phyloP scores from a whole-genome alignment of 2,888 invertebrate genomes.

The Carabus problematicus region DNA sequence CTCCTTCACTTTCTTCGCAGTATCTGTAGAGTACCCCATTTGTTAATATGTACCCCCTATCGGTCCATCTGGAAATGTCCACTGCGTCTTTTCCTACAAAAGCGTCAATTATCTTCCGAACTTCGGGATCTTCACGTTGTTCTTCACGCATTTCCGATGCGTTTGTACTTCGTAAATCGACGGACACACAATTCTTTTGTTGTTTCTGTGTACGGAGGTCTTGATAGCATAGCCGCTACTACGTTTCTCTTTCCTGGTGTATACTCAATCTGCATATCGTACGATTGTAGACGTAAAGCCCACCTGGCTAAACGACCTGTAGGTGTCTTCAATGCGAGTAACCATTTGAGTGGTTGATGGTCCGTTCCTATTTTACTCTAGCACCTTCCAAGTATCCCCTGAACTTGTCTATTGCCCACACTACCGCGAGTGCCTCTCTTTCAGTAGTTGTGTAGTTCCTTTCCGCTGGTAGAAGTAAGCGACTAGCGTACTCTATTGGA shows the following conservation, averaged over 20 bases:
- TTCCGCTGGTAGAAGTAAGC: constrained; percentile 45
- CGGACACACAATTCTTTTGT: neutral
- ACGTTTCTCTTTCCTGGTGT: constrained; percentile 52
- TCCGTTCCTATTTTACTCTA: constrained; percentile 54
- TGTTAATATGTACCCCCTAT: constrained; percentile 46
- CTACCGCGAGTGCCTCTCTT: constrained; percentile 47
- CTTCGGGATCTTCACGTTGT: constrained; percentile 47
- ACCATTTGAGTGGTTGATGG: constrained; percentile 57
- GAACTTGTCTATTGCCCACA: constrained; percentile 52
- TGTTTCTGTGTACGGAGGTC: neutral
- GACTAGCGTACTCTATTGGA: constrained; percentile 36
- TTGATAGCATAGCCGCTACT: constrained; percentile 53
- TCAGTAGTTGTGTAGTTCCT: constrained; percentile 51
- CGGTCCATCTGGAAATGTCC: constrained; percentile 43
- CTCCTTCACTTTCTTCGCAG: constrained; percentile 40
- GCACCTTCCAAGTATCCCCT: constrained; percentile 53
- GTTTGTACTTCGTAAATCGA: constrained; percentile 2
- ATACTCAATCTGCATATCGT: constrained; percentile 52
- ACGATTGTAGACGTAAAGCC: constrained; percentile 54
- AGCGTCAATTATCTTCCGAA: constrained; percentile 45
- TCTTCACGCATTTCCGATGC: constrained; percentile 26
- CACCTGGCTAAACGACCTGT: constrained; percentile 55
- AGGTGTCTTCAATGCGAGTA: constrained; percentile 53
- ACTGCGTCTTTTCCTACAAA: constrained; percentile 37
- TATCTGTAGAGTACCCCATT: constrained; percentile 47